Base-by-base conservation (phyloP, 2,797 vertebrate genomes). In the Propithecus deckenii region DNA sequence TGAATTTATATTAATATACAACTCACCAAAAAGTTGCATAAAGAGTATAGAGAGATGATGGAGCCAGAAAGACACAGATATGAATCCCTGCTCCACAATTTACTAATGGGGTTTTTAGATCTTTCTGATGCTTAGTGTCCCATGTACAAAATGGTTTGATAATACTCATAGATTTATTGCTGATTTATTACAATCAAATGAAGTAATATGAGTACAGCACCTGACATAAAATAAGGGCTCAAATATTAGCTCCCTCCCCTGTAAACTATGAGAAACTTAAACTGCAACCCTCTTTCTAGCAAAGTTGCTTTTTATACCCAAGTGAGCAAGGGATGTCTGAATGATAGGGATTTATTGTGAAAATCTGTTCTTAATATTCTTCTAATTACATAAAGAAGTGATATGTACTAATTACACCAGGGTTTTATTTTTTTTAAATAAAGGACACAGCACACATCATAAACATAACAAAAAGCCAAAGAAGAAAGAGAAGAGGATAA, bases 391-490 rank as follows among this genome's bases (percentile, higher is more conserved):
- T 74, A 84, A 97, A 83, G 67, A 95, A 96, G 89, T 76, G 78
- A 75, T 55, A 89, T 1, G n/a, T 6, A 89, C 75, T 90, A 95
- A 97, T 86, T 90, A 90, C 32, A 88, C 50, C 30, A 46, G 32
- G 50, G 14, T 3, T 61, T 72, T 71, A 43, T 90, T 71, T 86
- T 88, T 88, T 76, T 74, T 25, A 89, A 95, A 88, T 86, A 78
- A 93, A 88, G 95, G 46, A 46, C 28, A 87, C 0, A 92, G 25
- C 32, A 78, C 23, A 86, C 4, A 84, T 76, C 71, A 50, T 23
- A 79, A 86, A 94, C 76, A 92, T 83, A 91, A 96, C 30, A 67
- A 96, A 95, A 85, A 96, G 43, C 15, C 43, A 55, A 97, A 96
- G 71, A 25, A 85, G 85, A 83, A 15, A 50, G 65, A 69, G 67